Evolutionary conservation across 2,888 invertebrate species (phyloP).

Genomic region (Drosophila quinaria): DNA sequence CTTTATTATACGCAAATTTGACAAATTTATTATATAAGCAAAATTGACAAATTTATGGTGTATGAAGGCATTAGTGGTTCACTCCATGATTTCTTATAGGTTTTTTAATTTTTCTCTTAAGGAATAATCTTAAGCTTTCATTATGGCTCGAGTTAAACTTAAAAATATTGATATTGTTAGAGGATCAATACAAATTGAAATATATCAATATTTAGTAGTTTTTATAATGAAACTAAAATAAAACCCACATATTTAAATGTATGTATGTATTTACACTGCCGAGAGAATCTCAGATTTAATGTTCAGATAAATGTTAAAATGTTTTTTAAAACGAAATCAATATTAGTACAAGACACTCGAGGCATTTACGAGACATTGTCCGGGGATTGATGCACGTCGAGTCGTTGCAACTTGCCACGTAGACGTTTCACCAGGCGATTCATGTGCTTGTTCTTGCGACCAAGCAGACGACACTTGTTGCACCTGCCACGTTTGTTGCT

Average conservation of each 20-base stretch:
- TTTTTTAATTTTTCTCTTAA: no score
- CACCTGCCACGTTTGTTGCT: background rate
- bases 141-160: no score
- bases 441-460: background rate
- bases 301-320: background rate
- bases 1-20: no score
- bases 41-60: no score
- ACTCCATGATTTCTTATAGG: no score
- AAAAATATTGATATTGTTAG: background rate
- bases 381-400: background rate
- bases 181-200: background rate
- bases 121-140: no score
- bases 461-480: background rate
- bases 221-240: no score
- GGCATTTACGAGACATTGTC: background rate
- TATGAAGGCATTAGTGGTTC: no score
- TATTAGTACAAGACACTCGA: background rate
- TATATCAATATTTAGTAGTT: background rate
- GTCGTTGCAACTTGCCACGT: background rate
- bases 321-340: background rate
- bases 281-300: background rate
- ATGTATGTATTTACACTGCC: constrained; percentile 2
- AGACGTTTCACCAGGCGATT: background rate
- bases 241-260: no score
- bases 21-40: no score